Evolutionary conservation across 2,113 vertebrate species (phyloP), one percentile per base, ranked within the genome.

Genomic region (Hiodon tergisus): DNA sequence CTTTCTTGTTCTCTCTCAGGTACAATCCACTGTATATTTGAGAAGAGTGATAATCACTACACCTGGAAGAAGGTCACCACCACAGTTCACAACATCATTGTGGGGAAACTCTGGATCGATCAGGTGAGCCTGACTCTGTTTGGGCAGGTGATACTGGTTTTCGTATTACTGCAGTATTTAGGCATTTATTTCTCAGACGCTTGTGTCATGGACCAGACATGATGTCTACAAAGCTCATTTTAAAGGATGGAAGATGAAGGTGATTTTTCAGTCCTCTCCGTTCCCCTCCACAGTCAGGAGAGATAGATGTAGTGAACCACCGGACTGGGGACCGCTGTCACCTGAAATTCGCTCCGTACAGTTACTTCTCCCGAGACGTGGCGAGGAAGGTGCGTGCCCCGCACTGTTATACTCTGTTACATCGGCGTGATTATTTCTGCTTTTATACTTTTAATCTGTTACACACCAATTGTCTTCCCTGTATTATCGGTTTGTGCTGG

Each of bases 51-150:
- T 82, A 91, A 97, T 86, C 96, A 99, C 81, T 99, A 99, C 85
- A 94, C 93, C 1, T 99, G 97, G 97, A 98, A 98, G 74, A 99
- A 99, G 74, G 97, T 99, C 69, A 99, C 95, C 0, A 99, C 95
- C 17, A 99, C 97, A 0, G 94, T 99, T 48, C 97, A 99, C 87
- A 99, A 99, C 87, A 99, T 99, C 80, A 99, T 99, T 0, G 97
- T 99, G 80, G 97, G 97, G 74, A 99, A 98, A 81, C 79, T 99
- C 68, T 99, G 97, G 97, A 98, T 99, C 72, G 97, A 99, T 82
- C 97, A 99, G 95, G 97, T 97, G 81, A 86, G 87, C 2, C 10
- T 59, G 3, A 0, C 1, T 9, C 17, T n/a, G 16, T 57, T 3
- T 61, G 3, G 55, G 50, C 14, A 52, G 50, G 11, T 52, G 52